Base-by-base conservation (phyloP, 2,113 vertebrate genomes). In the Martes martes region DNA sequence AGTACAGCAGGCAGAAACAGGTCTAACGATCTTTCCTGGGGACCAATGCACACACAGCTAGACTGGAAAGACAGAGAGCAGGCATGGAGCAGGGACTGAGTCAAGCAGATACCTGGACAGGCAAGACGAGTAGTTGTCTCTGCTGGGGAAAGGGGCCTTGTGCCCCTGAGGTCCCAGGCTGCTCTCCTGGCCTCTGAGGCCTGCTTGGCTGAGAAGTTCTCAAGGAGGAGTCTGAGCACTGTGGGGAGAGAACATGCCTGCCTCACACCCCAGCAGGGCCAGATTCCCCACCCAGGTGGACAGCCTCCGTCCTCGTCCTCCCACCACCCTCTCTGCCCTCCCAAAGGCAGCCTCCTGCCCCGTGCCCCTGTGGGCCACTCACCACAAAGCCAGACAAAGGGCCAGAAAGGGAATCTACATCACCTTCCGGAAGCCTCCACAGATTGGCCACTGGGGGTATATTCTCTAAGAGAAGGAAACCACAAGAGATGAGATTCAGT, bases 381-480 rank as follows among this genome's bases (percentile, higher is more conserved):
- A 71, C n/a, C n/a, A 1, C 79, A 92, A 65, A 90, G 47, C 28
- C 26, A 28, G 28, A 31, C 23, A 67, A 88, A 47, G 33, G 24
- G 4, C 26, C 52, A 91, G 52, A 93, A 91, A 63, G 33, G 28
- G 24, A 82, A 10, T 50, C 39, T 16, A 2, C 8, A 5, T 28
- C 45, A 91, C 39, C 42, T 93, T 96, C 73, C 73, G 21, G 95
- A 96, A 94, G 59, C 59, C 78, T 86, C 73, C 82, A 78, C 33
- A 1, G 76, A 73, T 0, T 85, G 81, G 36, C n/a, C 52, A 59
- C 57, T 42, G 71, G 28, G 50, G 55, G 33, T 2, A 24, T 47
- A 31, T 42, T 57, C 45, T 86, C 59, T 50, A 57, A 85, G 28
- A 92, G 33, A 31, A 24, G 31, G 16, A 19, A 33, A 1, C n/a